Percentiles rank a stretch among this genome's conserved stretches.
phyloP scores from a whole-genome alignment of 2,113 vertebrate genomes.

The Pseudorasbora parva region DNA sequence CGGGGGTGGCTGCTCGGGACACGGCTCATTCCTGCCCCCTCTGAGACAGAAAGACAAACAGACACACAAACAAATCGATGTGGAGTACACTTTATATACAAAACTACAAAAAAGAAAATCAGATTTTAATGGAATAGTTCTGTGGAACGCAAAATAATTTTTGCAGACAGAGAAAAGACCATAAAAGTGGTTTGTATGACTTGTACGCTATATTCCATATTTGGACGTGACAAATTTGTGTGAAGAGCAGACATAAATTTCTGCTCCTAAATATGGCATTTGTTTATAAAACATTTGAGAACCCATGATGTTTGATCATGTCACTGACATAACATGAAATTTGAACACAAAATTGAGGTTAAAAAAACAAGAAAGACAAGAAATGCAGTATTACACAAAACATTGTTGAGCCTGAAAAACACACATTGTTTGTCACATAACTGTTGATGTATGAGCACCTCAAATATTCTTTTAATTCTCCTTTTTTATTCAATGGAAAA shows the following conservation, averaged over 20 bases:
- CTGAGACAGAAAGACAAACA: constrained; percentile 59
- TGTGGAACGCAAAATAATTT: not conserved
- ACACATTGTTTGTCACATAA: not conserved
- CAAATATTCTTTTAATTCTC: not conserved
- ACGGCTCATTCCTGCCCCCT: constrained; percentile 84
- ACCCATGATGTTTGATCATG: not conserved
- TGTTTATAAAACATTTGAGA: not conserved
- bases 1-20: constrained; percentile 83
- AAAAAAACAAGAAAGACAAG: not conserved
- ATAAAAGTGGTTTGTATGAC: not conserved
- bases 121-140: not conserved
- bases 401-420: not conserved
- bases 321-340: too few species aligned
- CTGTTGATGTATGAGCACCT: not conserved
- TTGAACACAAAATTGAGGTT: not conserved
- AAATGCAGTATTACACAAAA: not conserved
- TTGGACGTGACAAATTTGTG: not conserved
- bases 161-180: not conserved
- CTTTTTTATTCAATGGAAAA: not conserved
- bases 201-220: not conserved
- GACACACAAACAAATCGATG: not conserved
- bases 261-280: not conserved
- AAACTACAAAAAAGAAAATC: not conserved
- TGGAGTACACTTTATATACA: not conserved
- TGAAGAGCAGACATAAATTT: not conserved